A percentile compares a stretch with the other conserved stretches of the same genome.
These are phyloP conservation scores for Volucella zonaria DNA, from an alignment of 2,888 invertebrate genomes.

Conservation along the genomic window DNA sequence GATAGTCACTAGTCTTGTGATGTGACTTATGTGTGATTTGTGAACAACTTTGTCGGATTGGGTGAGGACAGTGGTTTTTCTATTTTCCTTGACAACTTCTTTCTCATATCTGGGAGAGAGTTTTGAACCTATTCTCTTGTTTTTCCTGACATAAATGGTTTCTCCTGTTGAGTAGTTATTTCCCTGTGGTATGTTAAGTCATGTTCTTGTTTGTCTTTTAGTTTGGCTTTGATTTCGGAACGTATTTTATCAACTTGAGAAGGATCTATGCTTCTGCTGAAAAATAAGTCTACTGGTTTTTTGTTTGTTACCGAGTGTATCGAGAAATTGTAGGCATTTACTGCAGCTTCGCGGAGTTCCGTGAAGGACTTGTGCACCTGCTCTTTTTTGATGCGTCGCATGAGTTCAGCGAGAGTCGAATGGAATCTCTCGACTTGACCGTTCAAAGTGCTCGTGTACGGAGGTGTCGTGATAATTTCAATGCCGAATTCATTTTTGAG, in stretches of 20 bases:
- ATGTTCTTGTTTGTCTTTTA: conserved; percentile 9
- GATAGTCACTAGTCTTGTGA: neutral
- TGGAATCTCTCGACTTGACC: too few relatives aligned
- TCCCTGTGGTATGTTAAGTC: neutral
- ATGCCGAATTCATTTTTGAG: too few relatives aligned
- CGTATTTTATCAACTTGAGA: neutral
- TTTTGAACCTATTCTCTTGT: neutral
- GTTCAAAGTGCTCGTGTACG: too few relatives aligned
- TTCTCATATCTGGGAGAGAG: neutral
- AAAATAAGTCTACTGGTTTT: conserved; percentile 1
- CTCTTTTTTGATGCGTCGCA: too few relatives aligned
- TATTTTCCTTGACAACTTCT: neutral
- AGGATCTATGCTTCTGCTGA: neutral
- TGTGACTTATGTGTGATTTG: neutral
- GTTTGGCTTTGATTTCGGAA: neutral
- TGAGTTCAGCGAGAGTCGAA: too few relatives aligned
- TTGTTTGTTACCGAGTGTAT: neutral
- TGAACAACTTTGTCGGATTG: neutral
- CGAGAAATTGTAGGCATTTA: too few relatives aligned
- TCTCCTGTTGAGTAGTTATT: neutral
- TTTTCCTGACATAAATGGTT: neutral
- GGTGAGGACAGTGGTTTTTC: neutral
- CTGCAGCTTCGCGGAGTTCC: too few relatives aligned
- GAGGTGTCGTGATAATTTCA: too few relatives aligned
- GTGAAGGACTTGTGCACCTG: too few relatives aligned